phyloP scores from a whole-genome alignment of 2,797 vertebrate genomes.

The Pangasius djambal region DNA sequence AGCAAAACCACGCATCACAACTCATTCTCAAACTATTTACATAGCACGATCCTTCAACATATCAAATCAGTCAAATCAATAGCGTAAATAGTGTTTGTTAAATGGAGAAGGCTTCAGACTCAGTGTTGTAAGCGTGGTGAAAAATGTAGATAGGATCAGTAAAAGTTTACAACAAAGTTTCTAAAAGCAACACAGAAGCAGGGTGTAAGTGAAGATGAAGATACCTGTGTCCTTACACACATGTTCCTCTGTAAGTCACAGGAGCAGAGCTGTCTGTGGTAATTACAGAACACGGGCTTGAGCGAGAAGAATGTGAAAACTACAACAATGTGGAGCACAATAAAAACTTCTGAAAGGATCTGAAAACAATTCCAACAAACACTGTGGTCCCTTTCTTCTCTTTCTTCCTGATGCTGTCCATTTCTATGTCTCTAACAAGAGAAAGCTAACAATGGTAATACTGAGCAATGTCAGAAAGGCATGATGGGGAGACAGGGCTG shows the following conservation, averaged over 20 bases:
- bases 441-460: not conserved
- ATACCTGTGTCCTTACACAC: not conserved
- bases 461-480: not conserved
- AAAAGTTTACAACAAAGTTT: constrained; percentile 13
- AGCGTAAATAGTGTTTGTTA: not conserved
- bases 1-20: not conserved
- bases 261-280: constrained; percentile 6
- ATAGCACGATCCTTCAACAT: not conserved
- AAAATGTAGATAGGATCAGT: not conserved
- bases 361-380: constrained; percentile 11
- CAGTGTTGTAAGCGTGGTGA: not conserved
- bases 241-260: not conserved
- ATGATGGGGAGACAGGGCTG: not conserved
- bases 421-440: not conserved
- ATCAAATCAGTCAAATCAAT: not conserved
- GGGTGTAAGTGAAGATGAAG: not conserved
- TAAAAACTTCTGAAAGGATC: constrained; percentile 15
- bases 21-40: not conserved
- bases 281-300: constrained; percentile 21
- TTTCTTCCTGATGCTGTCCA: not conserved
- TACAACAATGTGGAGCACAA: not conserved
- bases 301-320: not conserved
- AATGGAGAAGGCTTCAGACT: constrained; percentile 4
- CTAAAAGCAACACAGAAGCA: not conserved
- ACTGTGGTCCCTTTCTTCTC: not conserved